Conservation (phyloP, 2,113 vertebrate genomes). For the Dicentrarchus labrax region DNA sequence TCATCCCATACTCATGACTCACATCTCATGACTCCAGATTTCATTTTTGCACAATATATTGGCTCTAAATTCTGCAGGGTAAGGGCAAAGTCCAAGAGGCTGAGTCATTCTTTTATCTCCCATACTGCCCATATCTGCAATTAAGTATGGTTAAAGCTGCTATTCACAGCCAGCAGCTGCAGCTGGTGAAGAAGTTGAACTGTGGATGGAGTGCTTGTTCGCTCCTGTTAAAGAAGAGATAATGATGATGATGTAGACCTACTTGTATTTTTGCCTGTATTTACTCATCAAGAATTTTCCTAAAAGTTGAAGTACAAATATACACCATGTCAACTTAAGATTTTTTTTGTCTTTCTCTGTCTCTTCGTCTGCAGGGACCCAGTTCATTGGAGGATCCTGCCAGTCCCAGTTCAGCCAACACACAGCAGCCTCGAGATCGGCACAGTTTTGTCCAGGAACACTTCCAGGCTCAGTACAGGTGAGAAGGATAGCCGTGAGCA, state of each 20-base stretch:
- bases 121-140: not conserved
- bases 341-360: not conserved
- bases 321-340: not conserved
- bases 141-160: not conserved
- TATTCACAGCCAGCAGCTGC: not conserved
- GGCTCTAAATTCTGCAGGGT: not conserved
- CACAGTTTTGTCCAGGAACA: conserved; percentile 96
- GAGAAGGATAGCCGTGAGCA: conserved; percentile 49
- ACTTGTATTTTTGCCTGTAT: not conserved
- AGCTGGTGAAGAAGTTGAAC: not conserved
- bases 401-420: conserved; percentile 43
- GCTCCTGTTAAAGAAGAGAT: not conserved
- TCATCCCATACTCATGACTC: not conserved
- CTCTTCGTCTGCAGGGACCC: conserved; percentile 72
- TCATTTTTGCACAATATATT: not conserved
- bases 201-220: not conserved
- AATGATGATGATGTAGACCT: too few species aligned
- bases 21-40: not conserved
- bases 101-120: not conserved
- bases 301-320: not conserved
- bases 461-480: conserved; percentile 98
- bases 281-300: not conserved
- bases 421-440: conserved; percentile 74
- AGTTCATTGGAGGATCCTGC: conserved; percentile 68
- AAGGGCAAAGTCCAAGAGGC: not conserved